phyloP scores from a whole-genome alignment of 2,797 vertebrate genomes.

The Liparis tanakae region DNA sequence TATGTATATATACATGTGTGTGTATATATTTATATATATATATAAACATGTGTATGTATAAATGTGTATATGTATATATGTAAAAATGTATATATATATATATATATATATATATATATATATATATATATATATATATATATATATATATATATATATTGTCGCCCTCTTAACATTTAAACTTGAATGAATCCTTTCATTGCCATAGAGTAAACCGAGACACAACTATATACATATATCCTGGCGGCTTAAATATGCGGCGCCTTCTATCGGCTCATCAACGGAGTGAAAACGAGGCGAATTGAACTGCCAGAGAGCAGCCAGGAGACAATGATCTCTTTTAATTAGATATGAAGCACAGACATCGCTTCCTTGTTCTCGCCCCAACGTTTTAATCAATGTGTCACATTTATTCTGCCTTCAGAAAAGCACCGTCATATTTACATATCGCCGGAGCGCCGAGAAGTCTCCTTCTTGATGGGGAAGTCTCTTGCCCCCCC shows the following conservation, averaged over 20 bases:
- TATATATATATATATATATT: constrained; percentile 1
- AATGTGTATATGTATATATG: constrained; percentile 5
- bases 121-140: not conserved
- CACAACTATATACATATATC: constrained; percentile 49
- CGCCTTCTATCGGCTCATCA: constrained; percentile 49
- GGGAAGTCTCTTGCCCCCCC: constrained; percentile 8
- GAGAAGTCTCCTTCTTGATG: constrained; percentile 49
- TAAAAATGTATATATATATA: not conserved
- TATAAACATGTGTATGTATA: too few species aligned
- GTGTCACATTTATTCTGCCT: constrained; percentile 71
- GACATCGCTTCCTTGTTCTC: constrained; percentile 68
- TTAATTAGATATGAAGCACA: constrained; percentile 79
- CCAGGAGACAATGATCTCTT: constrained; percentile 77
- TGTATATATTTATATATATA: not conserved
- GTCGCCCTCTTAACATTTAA: constrained; percentile 4
- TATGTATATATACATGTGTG: not conserved
- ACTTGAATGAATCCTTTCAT: constrained; percentile 57
- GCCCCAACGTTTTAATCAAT: constrained; percentile 76
- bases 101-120: constrained; percentile 3
- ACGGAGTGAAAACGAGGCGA: constrained; percentile 58
- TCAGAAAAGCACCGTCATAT: constrained; percentile 66
- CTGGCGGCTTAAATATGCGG: constrained; percentile 54
- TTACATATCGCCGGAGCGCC: constrained; percentile 65
- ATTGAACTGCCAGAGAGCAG: constrained; percentile 76
- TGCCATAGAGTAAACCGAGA: constrained; percentile 60